Base-by-base conservation (phyloP, 2,113 vertebrate genomes). In the Aegithalos caudatus region DNA sequence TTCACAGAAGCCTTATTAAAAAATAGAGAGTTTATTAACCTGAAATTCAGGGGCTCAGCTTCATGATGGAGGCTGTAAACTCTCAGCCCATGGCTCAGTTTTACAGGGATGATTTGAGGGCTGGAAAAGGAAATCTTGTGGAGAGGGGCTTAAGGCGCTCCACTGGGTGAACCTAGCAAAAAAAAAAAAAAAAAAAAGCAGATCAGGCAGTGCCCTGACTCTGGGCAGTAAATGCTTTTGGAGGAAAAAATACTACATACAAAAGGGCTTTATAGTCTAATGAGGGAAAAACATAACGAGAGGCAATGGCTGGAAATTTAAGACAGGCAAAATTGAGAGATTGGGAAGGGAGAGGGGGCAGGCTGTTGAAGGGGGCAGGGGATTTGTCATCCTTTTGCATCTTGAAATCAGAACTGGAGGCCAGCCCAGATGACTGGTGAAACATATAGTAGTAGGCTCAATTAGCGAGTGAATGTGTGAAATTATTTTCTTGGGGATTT, bases 21-120 rank as follows among this genome's bases (percentile, higher is more conserved):
- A 97, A 96, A 95, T 92, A 81, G 89, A 86, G 85, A 96, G 86
- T 95, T 96, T 96, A 96, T 97, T 97, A 97, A 96, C 90, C 88
- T 94, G 95, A 97, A 93, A 94, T 95, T 94, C 79, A 24, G 92
- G 92, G 94, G 90, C 88, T 88, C 60, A 7, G 85, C 95, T 93
- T 93, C 82, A 56, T 67, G 94, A 86, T 81, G 78, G 72, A 88
- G 72, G 82, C 88, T 88, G 86, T 96, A 96, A 97, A 96, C 72
- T 86, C 67, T 81, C 88, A 64, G 76, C 80, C 92, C 42, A 67
- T 67, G 86, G 88, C 74, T 95, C n/a, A 14, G 86, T 93, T 97
- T 97, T 94, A 96, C 88, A 88, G 94, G 86, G 86, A 92, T 17
- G 35, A 93, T 95, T 96, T 86, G 85, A 90, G 76, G 80, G 60